A percentile compares a stretch with the other conserved stretches of the same genome.
Evolutionary conservation across 2,113 vertebrate genomes (phyloP).

Genomic region (Bungarus multicinctus): DNA sequence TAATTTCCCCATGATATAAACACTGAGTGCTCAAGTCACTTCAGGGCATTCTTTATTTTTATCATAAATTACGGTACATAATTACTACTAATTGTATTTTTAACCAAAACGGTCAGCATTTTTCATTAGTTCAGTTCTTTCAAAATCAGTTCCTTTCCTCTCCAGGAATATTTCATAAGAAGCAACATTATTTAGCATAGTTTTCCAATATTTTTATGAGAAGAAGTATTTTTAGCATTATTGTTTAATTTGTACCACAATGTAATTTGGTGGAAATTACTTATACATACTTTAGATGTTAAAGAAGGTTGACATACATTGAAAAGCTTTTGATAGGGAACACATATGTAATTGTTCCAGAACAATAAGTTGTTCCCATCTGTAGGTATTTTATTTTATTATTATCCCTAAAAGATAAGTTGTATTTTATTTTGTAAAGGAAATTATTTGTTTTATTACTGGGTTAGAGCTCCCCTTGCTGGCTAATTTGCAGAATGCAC

Average conservation of each 20-base stretch:
- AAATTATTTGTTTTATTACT: constrained; percentile 43
- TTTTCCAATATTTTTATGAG: not conserved
- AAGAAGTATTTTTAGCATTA: not conserved
- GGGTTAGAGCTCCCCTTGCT: constrained; percentile 69
- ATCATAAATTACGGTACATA: not conserved
- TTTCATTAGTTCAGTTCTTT: not conserved
- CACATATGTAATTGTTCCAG: constrained; percentile 14
- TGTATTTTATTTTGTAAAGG: not conserved
- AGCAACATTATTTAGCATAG: not conserved
- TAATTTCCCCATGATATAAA: not conserved
- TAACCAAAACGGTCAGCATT: not conserved
- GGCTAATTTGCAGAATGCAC: constrained; percentile 41
- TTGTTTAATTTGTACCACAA: not conserved
- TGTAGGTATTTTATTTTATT: not conserved
- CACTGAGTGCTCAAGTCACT: not conserved
- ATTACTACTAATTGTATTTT: not conserved
- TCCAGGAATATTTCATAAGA: not conserved
- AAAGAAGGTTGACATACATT: not conserved
- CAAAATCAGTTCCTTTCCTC: not conserved
- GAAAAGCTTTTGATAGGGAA: not conserved
- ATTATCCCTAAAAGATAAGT: not conserved
- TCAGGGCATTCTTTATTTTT: not conserved
- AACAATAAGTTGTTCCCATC: not conserved
- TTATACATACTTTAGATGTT: constrained; percentile 32
- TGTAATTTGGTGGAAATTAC: constrained; percentile 23